These are phyloP conservation scores for Prionchulus punctatus DNA, from an alignment of 2,888 invertebrate species.

Conservation along the genomic window DNA sequence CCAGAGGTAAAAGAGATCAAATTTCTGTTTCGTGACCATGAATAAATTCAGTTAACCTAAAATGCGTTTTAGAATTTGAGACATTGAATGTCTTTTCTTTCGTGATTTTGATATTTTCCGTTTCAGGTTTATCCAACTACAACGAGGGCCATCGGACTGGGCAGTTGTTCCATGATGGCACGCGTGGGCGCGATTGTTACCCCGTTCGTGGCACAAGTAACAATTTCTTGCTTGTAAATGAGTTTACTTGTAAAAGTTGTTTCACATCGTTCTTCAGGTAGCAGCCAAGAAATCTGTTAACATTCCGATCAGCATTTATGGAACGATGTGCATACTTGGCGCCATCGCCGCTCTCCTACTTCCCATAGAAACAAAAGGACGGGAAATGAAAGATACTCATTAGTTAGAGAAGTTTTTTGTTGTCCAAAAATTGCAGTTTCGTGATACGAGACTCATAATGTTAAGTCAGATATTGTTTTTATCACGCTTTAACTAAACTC, in stretches of 20 bases:
- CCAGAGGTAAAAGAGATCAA: constrained; percentile 59
- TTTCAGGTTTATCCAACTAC: constrained; percentile 65
- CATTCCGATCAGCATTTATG: constrained; percentile 58
- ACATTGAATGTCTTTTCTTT: no score
- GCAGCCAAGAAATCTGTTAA: constrained; percentile 55
- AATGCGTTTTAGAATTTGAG: no score
- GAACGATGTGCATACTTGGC: constrained; percentile 55
- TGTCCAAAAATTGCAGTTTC: no score
- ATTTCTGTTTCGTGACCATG: no score
- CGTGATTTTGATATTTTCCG: not conserved
- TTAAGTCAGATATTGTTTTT: no score
- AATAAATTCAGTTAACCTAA: no score
- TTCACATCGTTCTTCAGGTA: constrained; percentile 41
- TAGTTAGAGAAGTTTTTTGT: no score
- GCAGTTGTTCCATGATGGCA: constrained; percentile 75
- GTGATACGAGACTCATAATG: no score
- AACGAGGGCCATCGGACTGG: constrained; percentile 71
- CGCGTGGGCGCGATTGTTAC: constrained; percentile 81
- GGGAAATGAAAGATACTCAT: constrained; percentile 41
- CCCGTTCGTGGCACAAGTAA: constrained; percentile 77
- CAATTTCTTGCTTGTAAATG: no score
- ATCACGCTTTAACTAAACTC: no score
- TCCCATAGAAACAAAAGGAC: constrained; percentile 66
- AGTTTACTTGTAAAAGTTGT: not conserved
- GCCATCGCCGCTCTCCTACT: constrained; percentile 58